A percentile compares a stretch with the other conserved stretches of the same genome.
Conservation (phyloP, 2,797 vertebrate species). For the Poecile montanus region DNA sequence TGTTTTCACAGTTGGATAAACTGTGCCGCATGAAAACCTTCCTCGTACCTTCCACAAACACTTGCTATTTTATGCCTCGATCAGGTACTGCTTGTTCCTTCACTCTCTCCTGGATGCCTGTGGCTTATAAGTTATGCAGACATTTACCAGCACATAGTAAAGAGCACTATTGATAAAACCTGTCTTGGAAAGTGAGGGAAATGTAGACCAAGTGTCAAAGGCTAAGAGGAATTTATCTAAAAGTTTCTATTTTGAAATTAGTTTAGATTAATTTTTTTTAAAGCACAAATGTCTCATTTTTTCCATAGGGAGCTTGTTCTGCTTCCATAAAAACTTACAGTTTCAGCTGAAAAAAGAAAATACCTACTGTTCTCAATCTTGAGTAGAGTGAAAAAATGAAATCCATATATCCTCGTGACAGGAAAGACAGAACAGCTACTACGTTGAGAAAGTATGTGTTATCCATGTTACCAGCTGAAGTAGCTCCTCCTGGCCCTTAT, state of each 20-base stretch:
- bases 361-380: not conserved
- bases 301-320: not conserved
- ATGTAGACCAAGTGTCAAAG: conserved; percentile 43
- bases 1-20: conserved; percentile 73
- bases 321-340: not conserved
- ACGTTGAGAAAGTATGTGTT: not conserved
- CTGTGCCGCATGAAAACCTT: conserved; percentile 31
- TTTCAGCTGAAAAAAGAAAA: not conserved
- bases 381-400: not conserved
- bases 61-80: conserved; percentile 54
- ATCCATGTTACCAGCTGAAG: not conserved
- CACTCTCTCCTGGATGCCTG: conserved; percentile 47
- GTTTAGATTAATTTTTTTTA: not conserved
- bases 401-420: not conserved
- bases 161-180: conserved; percentile 63
- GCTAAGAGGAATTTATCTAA: not conserved
- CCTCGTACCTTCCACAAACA: conserved; percentile 39
- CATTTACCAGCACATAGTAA: conserved; percentile 55
- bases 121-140: conserved; percentile 62
- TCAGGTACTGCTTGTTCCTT: conserved; percentile 63
- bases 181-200: conserved; percentile 61
- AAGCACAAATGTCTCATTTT: not conserved
- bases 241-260: not conserved
- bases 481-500: not conserved
- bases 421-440: not conserved